Evolutionary conservation across 2,888 invertebrate species (phyloP), one percentile per base, ranked within the genome.

Genomic region (Saturnia pavonia): DNA sequence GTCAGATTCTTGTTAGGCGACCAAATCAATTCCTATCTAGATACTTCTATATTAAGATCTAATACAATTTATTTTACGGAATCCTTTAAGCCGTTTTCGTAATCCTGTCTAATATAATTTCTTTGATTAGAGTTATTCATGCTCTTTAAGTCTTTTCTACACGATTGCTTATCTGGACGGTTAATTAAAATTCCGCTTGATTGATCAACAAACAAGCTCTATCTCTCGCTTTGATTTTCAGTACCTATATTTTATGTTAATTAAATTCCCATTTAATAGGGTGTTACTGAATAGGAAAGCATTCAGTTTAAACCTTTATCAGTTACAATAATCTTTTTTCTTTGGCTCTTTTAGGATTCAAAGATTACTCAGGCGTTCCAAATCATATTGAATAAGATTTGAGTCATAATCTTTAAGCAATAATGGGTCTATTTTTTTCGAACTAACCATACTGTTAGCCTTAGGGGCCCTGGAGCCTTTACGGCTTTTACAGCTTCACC

Each of bases 121-220:
- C 73, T 77, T 76, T 74, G 70, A 72, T 72, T 73, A 74, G 66
- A 51, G 71, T 69, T 72, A 68, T 75, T 74, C 57, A n/a, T 57
- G n/a, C 43, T 69, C 48, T 67, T 72, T 45, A 69, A 82, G 83
- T 84, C 80, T 84, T 83, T 80, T 80, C 81, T 82, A 79, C 81
- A 82, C 82, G 83, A 84, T 82, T 79, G 77, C 81, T 80, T 79
- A 82, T 79, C 73, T 74, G 77, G 78, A 76, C 72, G 76, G 76
- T 79, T 87, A 82, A 87, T 86, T 87, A 84, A 82, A 85, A 86
- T 86, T 84, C 84, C 81, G 69, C 45, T 73, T 80, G 83, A 85
- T 85, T 82, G 83, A 78, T 80, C 75, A 75, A 77, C 80, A 80
- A 82, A 82, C 63, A 63, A 68, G 43, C n/a, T 69, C 72, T 63